These are phyloP conservation scores for Arge pagana DNA, from an alignment of 2,888 invertebrate genomes.

Conservation along the genomic window DNA sequence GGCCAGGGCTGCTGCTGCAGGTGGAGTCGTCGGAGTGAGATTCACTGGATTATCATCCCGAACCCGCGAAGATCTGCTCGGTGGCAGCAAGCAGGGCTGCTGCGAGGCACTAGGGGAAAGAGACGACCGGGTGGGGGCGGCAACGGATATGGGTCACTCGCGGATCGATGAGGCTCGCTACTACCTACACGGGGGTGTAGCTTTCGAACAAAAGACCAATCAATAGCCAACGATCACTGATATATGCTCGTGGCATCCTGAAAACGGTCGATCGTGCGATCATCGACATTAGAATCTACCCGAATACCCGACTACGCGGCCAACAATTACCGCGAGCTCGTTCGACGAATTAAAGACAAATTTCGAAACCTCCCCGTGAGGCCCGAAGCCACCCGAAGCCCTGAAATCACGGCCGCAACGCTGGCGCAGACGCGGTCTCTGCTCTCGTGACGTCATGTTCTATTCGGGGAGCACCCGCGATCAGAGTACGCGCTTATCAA, in stretches of 20 bases:
- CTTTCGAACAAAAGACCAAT: conserved; percentile 52
- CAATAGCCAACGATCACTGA: conserved; percentile 52
- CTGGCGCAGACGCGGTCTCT: no score
- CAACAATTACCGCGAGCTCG: background rate
- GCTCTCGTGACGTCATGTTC: conserved; percentile 37
- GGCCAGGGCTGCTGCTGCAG: conserved; percentile 53
- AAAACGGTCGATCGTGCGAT: no score
- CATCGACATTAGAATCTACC: no score
- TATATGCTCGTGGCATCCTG: no score
- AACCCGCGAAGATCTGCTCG: conserved; percentile 47
- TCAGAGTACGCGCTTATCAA: conserved; percentile 48
- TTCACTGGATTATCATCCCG: conserved; percentile 50
- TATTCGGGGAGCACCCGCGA: conserved; percentile 34
- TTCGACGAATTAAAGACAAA: conserved; percentile 5
- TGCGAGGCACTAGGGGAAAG: conserved; percentile 27
- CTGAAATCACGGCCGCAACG: conserved; percentile 26
- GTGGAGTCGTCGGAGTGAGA: conserved; percentile 39
- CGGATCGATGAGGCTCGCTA: conserved; percentile 53
- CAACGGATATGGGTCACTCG: conserved; percentile 55
- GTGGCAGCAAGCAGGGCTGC: conserved; percentile 46
- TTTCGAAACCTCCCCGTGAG: conserved; percentile 16
- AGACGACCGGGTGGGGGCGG: conserved; percentile 21
- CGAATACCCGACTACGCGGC: conserved; percentile 10
- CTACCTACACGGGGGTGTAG: conserved; percentile 48
- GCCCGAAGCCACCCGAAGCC: conserved; percentile 4